These are phyloP conservation scores for Laothoe populi DNA, from an alignment of 2,888 invertebrate genomes.

Conservation along the genomic window DNA sequence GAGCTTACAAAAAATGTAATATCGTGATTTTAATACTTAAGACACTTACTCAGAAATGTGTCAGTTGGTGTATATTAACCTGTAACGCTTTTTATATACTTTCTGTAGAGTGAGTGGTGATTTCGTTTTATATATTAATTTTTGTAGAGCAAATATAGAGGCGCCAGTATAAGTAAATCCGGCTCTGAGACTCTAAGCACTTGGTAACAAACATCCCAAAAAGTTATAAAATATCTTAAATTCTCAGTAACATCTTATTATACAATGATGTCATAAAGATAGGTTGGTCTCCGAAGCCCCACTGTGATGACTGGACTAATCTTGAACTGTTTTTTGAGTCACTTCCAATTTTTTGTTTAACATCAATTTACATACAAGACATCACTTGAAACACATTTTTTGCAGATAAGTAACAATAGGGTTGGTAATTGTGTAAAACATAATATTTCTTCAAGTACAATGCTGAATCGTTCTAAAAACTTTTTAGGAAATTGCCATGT, in stretches of 20 bases:
- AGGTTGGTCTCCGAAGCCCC: background rate
- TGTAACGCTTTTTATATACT: background rate
- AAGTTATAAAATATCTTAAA: background rate
- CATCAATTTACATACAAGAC: slow-evolving; percentile 19
- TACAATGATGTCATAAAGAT: slow-evolving; percentile 12
- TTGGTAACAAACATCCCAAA: background rate
- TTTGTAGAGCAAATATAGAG: too few species aligned
- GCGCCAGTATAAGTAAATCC: background rate
- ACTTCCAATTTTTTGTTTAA: background rate
- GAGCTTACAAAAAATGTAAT: too few species aligned
- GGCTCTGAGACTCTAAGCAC: background rate
- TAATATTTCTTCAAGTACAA: background rate
- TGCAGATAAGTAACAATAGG: background rate
- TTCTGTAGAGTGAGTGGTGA: too few species aligned
- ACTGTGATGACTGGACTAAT: background rate
- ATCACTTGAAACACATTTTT: slow-evolving; percentile 10
- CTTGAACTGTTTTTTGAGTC: slow-evolving; percentile 9
- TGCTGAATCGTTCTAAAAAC: too few species aligned
- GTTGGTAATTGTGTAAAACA: background rate
- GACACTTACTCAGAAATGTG: too few species aligned
- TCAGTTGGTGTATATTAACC: too few species aligned
- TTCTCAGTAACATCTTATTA: slow-evolving; percentile 6
- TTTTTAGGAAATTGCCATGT: too few species aligned
- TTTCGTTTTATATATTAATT: too few species aligned
- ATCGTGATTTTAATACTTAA: too few species aligned